Evolutionary conservation across 2,113 vertebrate species (phyloP), one percentile per base, ranked within the genome.

Genomic region (Phoxinus phoxinus): DNA sequence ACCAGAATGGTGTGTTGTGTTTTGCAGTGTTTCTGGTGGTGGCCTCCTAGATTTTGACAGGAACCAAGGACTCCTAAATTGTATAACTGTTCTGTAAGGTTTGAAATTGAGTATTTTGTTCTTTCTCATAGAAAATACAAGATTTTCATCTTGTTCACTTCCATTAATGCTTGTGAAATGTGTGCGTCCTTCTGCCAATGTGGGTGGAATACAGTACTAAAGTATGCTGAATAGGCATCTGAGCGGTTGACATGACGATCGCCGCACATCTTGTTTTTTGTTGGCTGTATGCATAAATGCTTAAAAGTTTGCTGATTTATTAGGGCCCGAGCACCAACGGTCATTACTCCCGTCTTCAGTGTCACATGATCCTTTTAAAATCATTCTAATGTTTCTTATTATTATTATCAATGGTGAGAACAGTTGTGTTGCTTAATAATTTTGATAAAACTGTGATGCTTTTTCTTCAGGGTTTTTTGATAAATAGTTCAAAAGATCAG

Each of bases 41-140:
- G 75, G 23, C 48, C 35, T 58, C 25, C 30, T 51, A 61, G 61
- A 69, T 67, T 56, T 56, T 41, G 81, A 51, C 30, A 83, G 11
- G n/a, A 69, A 35, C 30, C 12, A 46, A 25, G 37, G 46, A 30
- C 58, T 53, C 30, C 13, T 76, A 13, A 63, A 35, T 77, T 75
- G 46, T 81, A 67, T 37, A 9, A 10, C 58, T 19, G 25, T 9
- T 63, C 32, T 59, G 7, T 37, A 56, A n/a, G 48, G 2, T 48
- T 10, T 32, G 9, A 53, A n/a, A 78, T 78, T 3, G 2, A 37
- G 21, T 13, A 53, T 1, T 0, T 0, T 1, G 10, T 79, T 59
- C 21, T 59, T 59, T 37, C 9, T 21, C 0, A 1, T 46, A 25
- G 59, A 25, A 61, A 61, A 12, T 25, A 27, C 23, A 4, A 13